Evolutionary conservation across 2,797 vertebrate species (phyloP), one percentile per base, ranked within the genome.

Genomic region (Crenuchus spilurus): DNA sequence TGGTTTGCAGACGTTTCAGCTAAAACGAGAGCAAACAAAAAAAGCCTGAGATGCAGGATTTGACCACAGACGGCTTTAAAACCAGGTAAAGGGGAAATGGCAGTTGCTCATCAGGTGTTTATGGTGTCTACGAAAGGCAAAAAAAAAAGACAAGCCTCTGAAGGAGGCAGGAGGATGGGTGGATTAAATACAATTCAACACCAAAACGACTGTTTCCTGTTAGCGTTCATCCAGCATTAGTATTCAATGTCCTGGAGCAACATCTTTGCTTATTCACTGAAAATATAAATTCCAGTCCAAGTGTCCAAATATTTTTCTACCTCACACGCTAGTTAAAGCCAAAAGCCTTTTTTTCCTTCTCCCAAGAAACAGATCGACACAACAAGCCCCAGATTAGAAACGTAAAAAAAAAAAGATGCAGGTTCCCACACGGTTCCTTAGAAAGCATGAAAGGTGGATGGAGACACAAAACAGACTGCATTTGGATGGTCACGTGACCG

Each of bases 231-330:
- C 41, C 57, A 65, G 55, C 54, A 52, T 52, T 65, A 52, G 54
- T 18, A 52, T 61, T 42, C 26, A 11, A 33, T 18, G 42, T n/a
- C 31, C 39, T 44, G 48, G 63, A 74, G 55, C 52, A 69, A 67
- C 46, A n/a, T 49, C 42, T 30, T 54, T n/a, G 20, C 62, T 61
- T 70, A 37, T 62, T 62, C 37, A 85, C 84, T 89, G 87, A 89
- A 89, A 89, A 90, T 86, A 85, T 88, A 86, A 89, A 88, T 90
- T 87, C 87, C 75, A 76, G 70, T 78, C 58, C 30, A 4, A 78
- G 70, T 81, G 13, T 54, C 18, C 6, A 31, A 30, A 14, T 16
- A 62, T 69, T 71, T 62, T 71, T 55, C 48, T 77, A 71, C 30
- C 26, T 55, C 26, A 24, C 41, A 42, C 31, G 20, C 22, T 16